Evolutionary conservation across 2,113 vertebrate genomes (phyloP).

Genomic region (Paraplagusia blochii): DNA sequence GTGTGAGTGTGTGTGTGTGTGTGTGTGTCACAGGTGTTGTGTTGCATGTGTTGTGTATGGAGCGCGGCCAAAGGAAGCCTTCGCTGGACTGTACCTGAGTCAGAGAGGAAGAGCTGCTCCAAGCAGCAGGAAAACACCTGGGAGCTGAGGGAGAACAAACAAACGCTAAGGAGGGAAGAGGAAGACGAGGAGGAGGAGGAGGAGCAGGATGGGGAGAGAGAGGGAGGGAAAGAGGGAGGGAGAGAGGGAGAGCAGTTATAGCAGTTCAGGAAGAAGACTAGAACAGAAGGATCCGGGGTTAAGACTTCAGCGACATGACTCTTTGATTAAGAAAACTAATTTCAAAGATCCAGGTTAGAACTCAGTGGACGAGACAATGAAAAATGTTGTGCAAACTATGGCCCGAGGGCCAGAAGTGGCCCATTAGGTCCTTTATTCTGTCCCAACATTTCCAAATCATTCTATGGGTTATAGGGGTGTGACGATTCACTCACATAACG

Average conservation of each 20-base stretch:
- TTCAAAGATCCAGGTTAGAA: background rate
- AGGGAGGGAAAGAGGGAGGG: constrained; percentile 18
- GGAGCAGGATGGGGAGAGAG: constrained; percentile 58
- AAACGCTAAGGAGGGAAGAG: constrained; percentile 63
- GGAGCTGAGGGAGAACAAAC: constrained; percentile 69
- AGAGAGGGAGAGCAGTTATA: constrained; percentile 32
- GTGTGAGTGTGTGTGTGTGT: background rate
- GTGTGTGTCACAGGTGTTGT: background rate
- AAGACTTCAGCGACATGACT: constrained; percentile 23
- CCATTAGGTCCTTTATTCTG: too few relatives aligned
- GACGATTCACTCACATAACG: too few relatives aligned
- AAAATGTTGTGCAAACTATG: too few relatives aligned
- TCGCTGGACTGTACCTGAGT: constrained; percentile 61
- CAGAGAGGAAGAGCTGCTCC: constrained; percentile 61
- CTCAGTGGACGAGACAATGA: background rate
- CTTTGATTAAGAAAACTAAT: background rate
- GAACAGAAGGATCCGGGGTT: constrained; percentile 39
- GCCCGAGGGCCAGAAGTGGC: too few relatives aligned
- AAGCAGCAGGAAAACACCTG: constrained; percentile 73
- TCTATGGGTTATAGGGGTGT: too few relatives aligned
- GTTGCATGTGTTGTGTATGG: background rate
- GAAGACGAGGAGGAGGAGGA: constrained; percentile 55
- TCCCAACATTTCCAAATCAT: too few relatives aligned
- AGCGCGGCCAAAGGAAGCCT: constrained; percentile 15
- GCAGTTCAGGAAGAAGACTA: constrained; percentile 47